phyloP scores from a whole-genome alignment of 2,113 vertebrate genomes.

The Leptobrachium ailaonicum region DNA sequence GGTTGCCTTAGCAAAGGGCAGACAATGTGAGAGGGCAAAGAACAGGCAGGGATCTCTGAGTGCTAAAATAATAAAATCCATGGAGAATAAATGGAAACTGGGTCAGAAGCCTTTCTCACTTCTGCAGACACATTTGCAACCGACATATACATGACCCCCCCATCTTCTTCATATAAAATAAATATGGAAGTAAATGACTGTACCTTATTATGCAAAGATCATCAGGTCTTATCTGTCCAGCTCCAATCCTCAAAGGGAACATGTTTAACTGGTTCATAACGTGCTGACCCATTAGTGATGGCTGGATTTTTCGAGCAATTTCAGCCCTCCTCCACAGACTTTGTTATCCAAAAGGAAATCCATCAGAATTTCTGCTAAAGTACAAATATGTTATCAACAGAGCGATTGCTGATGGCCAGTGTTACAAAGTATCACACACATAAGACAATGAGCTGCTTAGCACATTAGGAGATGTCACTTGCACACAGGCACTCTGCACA shows the following conservation, averaged over 20 bases:
- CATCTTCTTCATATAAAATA: not conserved
- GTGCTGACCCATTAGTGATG: constrained; percentile 66
- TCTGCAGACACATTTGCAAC: not conserved
- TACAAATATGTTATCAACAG: constrained; percentile 83
- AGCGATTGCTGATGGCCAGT: not conserved
- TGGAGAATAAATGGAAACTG: not conserved
- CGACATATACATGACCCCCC: not conserved
- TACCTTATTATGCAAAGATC: constrained; percentile 66
- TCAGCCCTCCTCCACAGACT: constrained; percentile 72
- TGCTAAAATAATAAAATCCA: not conserved
- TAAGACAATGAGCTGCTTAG: no score
- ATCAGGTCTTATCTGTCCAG: constrained; percentile 62
- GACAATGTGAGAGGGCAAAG: constrained; percentile 66
- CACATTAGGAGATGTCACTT: no score
- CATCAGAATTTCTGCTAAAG: constrained; percentile 80
- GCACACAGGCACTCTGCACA: no score
- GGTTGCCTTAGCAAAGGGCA: constrained; percentile 79
- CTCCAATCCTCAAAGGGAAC: constrained; percentile 60
- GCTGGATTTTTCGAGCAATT: constrained; percentile 71
- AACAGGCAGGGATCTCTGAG: constrained; percentile 31
- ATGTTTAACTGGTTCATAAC: constrained; percentile 67
- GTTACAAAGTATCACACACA: not conserved
- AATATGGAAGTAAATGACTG: constrained; percentile 40
- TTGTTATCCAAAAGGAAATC: constrained; percentile 77
- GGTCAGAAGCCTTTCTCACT: not conserved